Evolutionary conservation across 2,888 invertebrate species (phyloP).

Genomic region (Parasteatoda lunata): DNA sequence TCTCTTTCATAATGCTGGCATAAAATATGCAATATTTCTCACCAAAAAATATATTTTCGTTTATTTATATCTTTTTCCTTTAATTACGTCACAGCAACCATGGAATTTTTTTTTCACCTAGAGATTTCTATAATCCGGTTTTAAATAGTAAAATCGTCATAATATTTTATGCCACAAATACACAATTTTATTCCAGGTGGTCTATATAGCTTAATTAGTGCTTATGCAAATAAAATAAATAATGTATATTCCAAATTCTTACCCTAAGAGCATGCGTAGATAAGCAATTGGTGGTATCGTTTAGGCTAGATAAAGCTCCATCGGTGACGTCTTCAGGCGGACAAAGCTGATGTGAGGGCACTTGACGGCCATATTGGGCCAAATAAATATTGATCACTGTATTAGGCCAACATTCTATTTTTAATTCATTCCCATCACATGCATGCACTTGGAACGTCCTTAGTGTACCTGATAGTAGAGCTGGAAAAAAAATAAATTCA

Average conservation of each 20-base stretch:
- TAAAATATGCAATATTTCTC: no score
- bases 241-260: slow-evolving; percentile 29
- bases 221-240: no score
- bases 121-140: no score
- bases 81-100: no score
- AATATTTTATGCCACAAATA: no score
- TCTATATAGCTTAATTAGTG: no score
- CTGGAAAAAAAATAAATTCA: slow-evolving; percentile 78
- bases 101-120: no score
- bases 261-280: slow-evolving; percentile 73
- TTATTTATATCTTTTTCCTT: no score
- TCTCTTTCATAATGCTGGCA: no score
- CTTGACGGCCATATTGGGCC: slow-evolving; percentile 89
- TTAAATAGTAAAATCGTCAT: no score
- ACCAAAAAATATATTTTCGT: no score
- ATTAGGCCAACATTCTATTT: slow-evolving; percentile 90
- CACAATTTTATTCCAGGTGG: no score
- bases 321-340: slow-evolving; percentile 69
- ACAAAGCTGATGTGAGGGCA: slow-evolving; percentile 74
- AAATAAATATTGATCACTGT: slow-evolving; percentile 93
- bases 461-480: slow-evolving; percentile 90
- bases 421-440: slow-evolving; percentile 92
- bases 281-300: slow-evolving; percentile 73
- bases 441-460: slow-evolving; percentile 92
- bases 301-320: background rate